Evolutionary conservation across 2,888 invertebrate species (phyloP), one percentile per base, ranked within the genome.

Genomic region (Dione juno): DNA sequence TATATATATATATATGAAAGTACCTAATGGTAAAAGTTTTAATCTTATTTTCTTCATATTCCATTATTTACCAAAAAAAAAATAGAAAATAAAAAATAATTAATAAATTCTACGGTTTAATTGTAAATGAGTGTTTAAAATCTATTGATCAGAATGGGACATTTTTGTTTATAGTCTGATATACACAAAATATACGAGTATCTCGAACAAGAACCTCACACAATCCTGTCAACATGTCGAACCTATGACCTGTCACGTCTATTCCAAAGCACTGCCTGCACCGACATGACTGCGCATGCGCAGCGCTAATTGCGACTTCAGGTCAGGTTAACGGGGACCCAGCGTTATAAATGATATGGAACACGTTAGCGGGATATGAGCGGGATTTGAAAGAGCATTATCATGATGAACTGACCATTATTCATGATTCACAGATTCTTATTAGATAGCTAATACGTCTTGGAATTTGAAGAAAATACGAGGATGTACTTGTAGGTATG

Each of bases 241-340:
- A 63, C 64, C 67, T 68, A 65, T 67, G 66, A 70, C 70, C 70
- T 65, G 70, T 70, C 70, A 70, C 70, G 70, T 65, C 50, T 58
- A 53, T 52, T 58, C 57, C 58, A 53, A 67, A 21, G 67, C 70
- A 64, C 16, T 69, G 66, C 63, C 64, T 70, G 45, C 72, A 72
- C 52, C 72, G 69, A 73, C 76, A 76, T 77, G 78, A 71, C 78
- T 79, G 81, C 82, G 82, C 83, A 80, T 81, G 84, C 83, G 79
- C 82, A 79, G 73, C 72, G 76, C 81, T 87, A 84, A 87, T 87
- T 85, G 83, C 81, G 81, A 82, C 82, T 79, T 75, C 78, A 58
- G 71, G 67, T 69, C 67, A 73, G 63, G 53, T 66, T 73, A 75
- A 73, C 75, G 69, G 71, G 64, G 45, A 70, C 67, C 65, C 70